Evolutionary conservation across 1,140 invertebrate species (phyloP).

Genomic region (Mizuhopecten yessoensis): DNA sequence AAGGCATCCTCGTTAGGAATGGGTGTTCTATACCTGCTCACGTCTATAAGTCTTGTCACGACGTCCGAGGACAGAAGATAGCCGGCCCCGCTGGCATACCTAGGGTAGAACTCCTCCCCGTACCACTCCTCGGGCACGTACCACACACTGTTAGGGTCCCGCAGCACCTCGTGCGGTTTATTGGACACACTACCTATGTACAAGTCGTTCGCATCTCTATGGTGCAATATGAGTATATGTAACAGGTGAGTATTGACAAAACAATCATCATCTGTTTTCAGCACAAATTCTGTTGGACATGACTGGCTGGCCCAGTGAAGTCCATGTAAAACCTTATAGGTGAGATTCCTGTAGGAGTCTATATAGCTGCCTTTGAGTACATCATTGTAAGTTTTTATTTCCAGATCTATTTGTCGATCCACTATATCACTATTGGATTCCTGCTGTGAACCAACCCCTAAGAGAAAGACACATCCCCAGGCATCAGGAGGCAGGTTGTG

Average conservation of each 20-base stretch:
- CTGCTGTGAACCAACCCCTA: slow-evolving; percentile 62
- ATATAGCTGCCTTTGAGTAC: slow-evolving; percentile 75
- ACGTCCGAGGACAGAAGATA: slow-evolving; percentile 75
- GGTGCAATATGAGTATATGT: slow-evolving; percentile 68
- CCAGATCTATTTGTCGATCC: slow-evolving; percentile 50
- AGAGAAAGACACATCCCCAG: slow-evolving; percentile 77
- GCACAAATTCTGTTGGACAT: slow-evolving; percentile 67
- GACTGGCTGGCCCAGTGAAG: slow-evolving; percentile 67
- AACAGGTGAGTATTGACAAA: slow-evolving; percentile 75
- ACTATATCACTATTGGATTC: slow-evolving; percentile 49
- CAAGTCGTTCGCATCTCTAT: slow-evolving; percentile 64
- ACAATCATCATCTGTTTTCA: slow-evolving; percentile 80
- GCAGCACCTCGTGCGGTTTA: slow-evolving; percentile 67
- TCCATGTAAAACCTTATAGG: slow-evolving; percentile 75
- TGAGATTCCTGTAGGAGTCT: slow-evolving; percentile 77
- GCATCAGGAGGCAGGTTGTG: slow-evolving; percentile 50
- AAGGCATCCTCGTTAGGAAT: slow-evolving; percentile 78
- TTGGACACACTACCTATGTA: slow-evolving; percentile 73
- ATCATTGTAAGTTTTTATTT: slow-evolving; percentile 66
- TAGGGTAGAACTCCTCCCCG: slow-evolving; percentile 66
- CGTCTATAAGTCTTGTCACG: slow-evolving; percentile 64
- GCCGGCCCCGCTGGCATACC: slow-evolving; percentile 76
- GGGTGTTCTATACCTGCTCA: slow-evolving; percentile 69
- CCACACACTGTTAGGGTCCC: slow-evolving; percentile 69
- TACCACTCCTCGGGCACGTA: slow-evolving; percentile 68